A percentile compares a stretch with the other conserved stretches of the same genome.
These are phyloP conservation scores for Chauna torquata DNA, from an alignment of 2,113 vertebrate genomes.

Conservation along the genomic window DNA sequence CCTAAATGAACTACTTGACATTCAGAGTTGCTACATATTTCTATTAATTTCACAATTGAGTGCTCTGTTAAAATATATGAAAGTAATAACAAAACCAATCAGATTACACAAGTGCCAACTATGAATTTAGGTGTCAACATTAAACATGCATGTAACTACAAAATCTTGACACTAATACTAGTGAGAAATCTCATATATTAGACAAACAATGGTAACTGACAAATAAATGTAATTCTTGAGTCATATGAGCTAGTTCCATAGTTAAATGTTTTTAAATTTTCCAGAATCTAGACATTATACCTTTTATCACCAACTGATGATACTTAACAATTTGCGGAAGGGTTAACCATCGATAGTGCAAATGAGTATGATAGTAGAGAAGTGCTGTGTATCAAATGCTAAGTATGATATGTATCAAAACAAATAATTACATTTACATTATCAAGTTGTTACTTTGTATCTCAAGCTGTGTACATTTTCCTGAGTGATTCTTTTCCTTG, in stretches of 20 bases:
- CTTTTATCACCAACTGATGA: background rate
- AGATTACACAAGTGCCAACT: background rate
- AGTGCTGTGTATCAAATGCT: background rate
- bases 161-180: background rate
- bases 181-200: background rate
- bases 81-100: background rate
- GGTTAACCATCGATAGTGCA: background rate
- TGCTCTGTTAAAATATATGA: background rate
- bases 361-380: background rate
- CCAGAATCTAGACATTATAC: background rate
- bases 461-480: background rate
- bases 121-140: background rate
- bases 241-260: background rate
- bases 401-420: background rate
- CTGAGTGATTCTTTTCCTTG: background rate
- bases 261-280: background rate
- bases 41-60: background rate
- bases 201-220: background rate
- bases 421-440: background rate
- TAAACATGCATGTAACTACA: background rate
- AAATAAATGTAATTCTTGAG: background rate
- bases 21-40: background rate
- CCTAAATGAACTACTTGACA: background rate
- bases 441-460: background rate
- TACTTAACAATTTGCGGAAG: constrained; percentile 9